phyloP scores from a whole-genome alignment of 2,888 invertebrate species.

The Xylota segnis region DNA sequence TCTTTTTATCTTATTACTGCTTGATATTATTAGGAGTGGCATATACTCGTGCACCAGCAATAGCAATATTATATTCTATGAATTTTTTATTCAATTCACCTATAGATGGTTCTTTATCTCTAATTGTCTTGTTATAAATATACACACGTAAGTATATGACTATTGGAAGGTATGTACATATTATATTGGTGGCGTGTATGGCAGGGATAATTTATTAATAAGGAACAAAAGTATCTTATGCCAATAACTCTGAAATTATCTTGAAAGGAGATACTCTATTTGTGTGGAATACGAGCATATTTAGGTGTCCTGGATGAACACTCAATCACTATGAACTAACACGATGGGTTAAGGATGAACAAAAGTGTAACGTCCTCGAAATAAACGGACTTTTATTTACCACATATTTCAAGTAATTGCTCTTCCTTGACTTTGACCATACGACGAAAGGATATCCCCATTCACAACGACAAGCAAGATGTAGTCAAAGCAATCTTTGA shows the following conservation, averaged over 20 bases:
- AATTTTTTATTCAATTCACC: slow-evolving; percentile 34
- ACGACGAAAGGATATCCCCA: too few relatives aligned
- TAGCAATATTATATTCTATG: slow-evolving; percentile 25
- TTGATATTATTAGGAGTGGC: slow-evolving; percentile 9
- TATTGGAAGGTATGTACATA: not conserved
- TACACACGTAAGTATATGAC: not conserved
- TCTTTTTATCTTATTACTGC: slow-evolving; percentile 30
- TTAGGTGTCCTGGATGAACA: too few relatives aligned
- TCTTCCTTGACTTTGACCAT: too few relatives aligned
- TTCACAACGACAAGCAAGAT: too few relatives aligned
- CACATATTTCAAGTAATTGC: too few relatives aligned
- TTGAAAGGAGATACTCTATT: too few relatives aligned
- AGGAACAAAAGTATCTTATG: not conserved
- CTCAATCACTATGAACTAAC: too few relatives aligned
- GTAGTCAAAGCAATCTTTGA: too few relatives aligned
- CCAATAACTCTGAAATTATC: not conserved
- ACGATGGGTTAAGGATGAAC: too few relatives aligned
- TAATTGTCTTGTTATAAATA: slow-evolving; percentile 13
- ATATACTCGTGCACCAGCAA: not conserved
- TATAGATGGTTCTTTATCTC: slow-evolving; percentile 1
- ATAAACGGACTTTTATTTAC: too few relatives aligned
- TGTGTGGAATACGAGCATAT: too few relatives aligned
- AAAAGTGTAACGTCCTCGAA: too few relatives aligned
- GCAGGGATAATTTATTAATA: not conserved
- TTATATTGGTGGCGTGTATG: not conserved